Evolutionary conservation across 2,113 vertebrate genomes (phyloP).

Genomic region (Lichenostomus cassidix): DNA sequence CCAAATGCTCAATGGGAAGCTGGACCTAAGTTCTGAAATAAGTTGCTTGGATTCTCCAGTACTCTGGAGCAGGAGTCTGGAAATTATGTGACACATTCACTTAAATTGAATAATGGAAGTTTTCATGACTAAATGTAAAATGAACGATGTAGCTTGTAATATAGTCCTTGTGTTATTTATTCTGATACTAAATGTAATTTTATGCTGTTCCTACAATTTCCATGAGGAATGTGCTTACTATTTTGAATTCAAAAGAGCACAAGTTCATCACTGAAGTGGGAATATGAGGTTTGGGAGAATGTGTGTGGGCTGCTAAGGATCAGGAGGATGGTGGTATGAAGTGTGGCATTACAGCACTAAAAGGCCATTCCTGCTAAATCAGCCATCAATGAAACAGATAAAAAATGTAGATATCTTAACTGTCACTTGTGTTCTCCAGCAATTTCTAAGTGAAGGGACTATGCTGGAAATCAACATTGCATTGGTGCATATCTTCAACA

Average conservation of each 20-base stretch:
- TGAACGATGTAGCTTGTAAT: constrained; percentile 23
- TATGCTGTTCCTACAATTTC: constrained; percentile 39
- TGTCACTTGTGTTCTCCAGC: neutral
- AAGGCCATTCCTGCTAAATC: neutral
- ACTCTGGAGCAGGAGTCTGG: constrained; percentile 24
- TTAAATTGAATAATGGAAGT: constrained; percentile 52
- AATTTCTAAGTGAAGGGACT: neutral
- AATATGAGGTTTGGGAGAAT: neutral
- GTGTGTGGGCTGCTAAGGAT: neutral
- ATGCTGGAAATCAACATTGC: neutral
- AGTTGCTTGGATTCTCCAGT: neutral
- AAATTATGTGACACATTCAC: constrained; percentile 53
- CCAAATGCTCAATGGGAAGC: neutral
- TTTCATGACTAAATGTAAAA: constrained; percentile 52
- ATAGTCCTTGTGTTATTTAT: constrained; percentile 46
- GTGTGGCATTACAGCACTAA: neutral
- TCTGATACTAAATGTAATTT: constrained; percentile 53
- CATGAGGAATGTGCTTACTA: constrained; percentile 44
- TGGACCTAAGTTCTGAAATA: constrained; percentile 23
- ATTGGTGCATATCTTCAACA: neutral
- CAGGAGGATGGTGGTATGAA: neutral
- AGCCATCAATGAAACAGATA: neutral
- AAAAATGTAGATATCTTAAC: neutral
- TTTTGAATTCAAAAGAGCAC: constrained; percentile 33
- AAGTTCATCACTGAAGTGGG: constrained; percentile 22